Evolutionary conservation across 2,113 vertebrate species (phyloP).

Genomic region (Prunella fulvescens): DNA sequence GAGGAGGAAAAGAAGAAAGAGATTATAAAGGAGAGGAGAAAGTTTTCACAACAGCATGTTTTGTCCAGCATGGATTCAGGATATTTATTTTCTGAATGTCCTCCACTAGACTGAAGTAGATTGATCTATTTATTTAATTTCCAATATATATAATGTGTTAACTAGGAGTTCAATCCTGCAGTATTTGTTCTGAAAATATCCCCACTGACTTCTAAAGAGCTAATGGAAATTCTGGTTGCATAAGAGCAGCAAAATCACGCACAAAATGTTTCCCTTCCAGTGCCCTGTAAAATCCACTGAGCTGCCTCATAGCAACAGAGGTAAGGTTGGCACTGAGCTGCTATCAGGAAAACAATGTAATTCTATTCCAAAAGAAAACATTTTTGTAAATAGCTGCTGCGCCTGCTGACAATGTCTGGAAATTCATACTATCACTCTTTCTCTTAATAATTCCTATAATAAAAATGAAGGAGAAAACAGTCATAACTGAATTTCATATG

Average conservation of each 20-base stretch:
- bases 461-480: slow-evolving; percentile 11
- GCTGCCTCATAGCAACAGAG: slow-evolving; percentile 25
- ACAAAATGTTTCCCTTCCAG: background rate
- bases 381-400: slow-evolving; percentile 32
- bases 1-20: background rate
- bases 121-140: background rate
- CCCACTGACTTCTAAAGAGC: background rate
- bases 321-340: background rate
- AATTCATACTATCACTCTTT: slow-evolving; percentile 30
- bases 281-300: background rate
- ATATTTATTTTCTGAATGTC: background rate
- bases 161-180: background rate
- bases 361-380: slow-evolving; percentile 53
- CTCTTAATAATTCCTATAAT: slow-evolving; percentile 31
- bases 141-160: background rate
- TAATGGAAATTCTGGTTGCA: slow-evolving; percentile 44
- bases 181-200: background rate
- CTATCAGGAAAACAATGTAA: slow-evolving; percentile 6
- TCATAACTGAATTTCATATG: background rate
- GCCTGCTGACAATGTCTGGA: background rate
- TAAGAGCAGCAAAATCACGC: background rate
- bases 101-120: background rate
- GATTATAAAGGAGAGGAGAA: background rate
- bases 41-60: slow-evolving; percentile 16
- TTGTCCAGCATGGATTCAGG: slow-evolving; percentile 17